Percentiles rank a stretch among this genome's conserved stretches.
Conservation (phyloP, 2,888 invertebrate genomes). For the Lamellibrachia satsuma region DNA sequence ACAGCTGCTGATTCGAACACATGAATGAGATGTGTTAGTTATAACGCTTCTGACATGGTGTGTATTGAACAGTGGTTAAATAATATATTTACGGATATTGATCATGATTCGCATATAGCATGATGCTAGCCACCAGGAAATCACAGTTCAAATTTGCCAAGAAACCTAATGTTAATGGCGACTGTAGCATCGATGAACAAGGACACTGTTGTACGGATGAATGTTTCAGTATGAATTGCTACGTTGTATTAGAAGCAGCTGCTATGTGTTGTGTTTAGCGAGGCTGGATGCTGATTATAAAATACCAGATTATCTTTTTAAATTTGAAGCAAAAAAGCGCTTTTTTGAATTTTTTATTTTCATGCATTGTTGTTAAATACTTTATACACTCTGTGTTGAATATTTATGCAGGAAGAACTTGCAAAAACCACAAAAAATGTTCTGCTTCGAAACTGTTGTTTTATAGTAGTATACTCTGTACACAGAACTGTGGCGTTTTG, state of each 20-base stretch:
- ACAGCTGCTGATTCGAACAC: not conserved
- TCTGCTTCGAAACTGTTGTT: slow-evolving; percentile 4
- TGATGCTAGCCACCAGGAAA: not conserved
- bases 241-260: not conserved
- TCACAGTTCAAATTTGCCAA: not conserved
- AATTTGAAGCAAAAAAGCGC: not conserved
- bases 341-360: not conserved
- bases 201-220: not conserved
- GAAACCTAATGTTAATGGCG: not conserved
- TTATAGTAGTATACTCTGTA: slow-evolving; percentile 6
- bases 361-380: not conserved
- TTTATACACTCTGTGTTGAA: slow-evolving; percentile 8
- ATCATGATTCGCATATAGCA: not conserved
- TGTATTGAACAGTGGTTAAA: not conserved
- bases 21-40: not conserved
- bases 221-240: not conserved
- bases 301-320: not conserved
- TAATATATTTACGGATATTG: not conserved
- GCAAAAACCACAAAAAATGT: not conserved
- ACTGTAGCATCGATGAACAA: not conserved
- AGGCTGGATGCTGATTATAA: not conserved
- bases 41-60: not conserved
- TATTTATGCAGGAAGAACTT: not conserved
- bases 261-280: not conserved
- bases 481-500: not conserved